Conservation (phyloP, 2,888 invertebrate genomes). For the Acleris sparsana region DNA sequence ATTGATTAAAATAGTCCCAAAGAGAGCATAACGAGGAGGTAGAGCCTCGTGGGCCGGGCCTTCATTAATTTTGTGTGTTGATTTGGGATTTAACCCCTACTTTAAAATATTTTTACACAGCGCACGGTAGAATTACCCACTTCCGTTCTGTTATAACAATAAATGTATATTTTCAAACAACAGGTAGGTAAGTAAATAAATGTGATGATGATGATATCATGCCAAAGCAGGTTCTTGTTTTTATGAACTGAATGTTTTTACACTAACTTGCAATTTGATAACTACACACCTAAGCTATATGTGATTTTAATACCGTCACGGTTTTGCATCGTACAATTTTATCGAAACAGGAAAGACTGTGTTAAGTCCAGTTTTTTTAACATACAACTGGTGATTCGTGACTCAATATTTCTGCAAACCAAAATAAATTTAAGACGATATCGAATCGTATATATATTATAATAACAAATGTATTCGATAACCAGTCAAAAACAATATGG, state of each 20-base stretch:
- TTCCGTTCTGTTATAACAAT: not conserved
- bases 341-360: conserved; percentile 10
- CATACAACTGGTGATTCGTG: not conserved
- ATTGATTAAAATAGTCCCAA: too few relatives aligned
- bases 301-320: conserved; percentile 14
- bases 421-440: too few relatives aligned
- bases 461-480: too few relatives aligned
- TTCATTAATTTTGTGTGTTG: too few relatives aligned
- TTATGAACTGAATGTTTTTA: not conserved
- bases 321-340: conserved; percentile 17
- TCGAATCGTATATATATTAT: too few relatives aligned
- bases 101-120: not conserved
- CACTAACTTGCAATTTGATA: conserved; percentile 8
- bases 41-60: too few relatives aligned
- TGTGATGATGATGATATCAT: conserved; percentile 8
- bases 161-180: not conserved
- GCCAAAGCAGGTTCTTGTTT: conserved; percentile 10
- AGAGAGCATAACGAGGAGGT: too few relatives aligned
- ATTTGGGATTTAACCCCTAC: too few relatives aligned
- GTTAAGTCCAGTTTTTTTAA: not conserved
- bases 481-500: too few relatives aligned
- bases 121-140: not conserved
- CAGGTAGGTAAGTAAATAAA: not conserved
- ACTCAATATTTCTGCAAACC: not conserved
- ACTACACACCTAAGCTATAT: conserved; percentile 1